Evolutionary conservation across 2,797 vertebrate species (phyloP), one percentile per base, ranked within the genome.

Genomic region (Oophaga sylvatica): DNA sequence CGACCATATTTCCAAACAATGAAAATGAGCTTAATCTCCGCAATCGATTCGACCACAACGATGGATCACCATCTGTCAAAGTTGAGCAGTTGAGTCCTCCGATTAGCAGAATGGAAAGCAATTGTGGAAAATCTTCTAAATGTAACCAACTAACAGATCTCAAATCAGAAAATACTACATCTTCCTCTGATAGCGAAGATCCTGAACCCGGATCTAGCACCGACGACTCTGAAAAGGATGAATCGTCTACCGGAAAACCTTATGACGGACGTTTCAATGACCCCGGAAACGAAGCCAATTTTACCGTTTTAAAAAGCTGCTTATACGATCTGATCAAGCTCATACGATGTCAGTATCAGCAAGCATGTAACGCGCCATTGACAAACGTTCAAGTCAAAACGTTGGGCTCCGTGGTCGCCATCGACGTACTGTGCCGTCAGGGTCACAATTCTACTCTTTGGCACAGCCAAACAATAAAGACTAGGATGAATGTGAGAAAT

Each of bases 361-460:
- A 16, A 12, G 13, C 45, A 5, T 76, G 73, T 15, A 20, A 76
- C 5, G 41, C 73, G 2, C 20, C 73, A 5, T 53, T 76, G 22
- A 76, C 73, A 53, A 76, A 76, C 11, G 73, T 76, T 53, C 73
- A 76, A 13, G 35, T 76, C 73, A 76, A 53, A 53, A 76, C 73
- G 0, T 45, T 76, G n/a, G 73, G 73, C 73, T 12, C 73, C 4
- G 73, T 76, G 9, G n/a, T 53, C 4, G 73, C 73, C 22, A 76
- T 76, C 15, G 73, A 76, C 3, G 73, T 76, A n/a, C 45, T 76
- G 41, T 76, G 73, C 73, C n/a, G 9, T 20, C 22, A 53, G 20
- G 73, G 73, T 0, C 73, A 76, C 45, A 76, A 76, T 13, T 76
- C 73, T 26, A 76, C 73, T 5, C 73, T 76, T n/a, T 76, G 45